A percentile compares a stretch with the other conserved stretches of the same genome.
phyloP scores from a whole-genome alignment of 2,888 invertebrate genomes.

The Scaptomyza parva region DNA sequence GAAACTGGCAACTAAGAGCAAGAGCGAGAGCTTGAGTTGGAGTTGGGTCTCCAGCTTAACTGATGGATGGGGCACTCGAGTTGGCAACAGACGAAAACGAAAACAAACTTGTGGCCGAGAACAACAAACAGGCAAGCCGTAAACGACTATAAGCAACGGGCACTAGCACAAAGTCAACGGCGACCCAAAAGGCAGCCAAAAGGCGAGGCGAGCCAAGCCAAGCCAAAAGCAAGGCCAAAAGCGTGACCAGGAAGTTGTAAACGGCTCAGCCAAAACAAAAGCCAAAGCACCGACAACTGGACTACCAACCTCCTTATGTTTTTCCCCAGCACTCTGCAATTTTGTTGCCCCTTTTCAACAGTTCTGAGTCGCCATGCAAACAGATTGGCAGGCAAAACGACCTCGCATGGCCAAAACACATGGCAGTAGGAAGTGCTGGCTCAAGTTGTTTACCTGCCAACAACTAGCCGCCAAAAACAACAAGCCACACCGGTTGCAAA shows the following conservation, averaged over 20 bases:
- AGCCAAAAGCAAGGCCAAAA: slow-evolving; percentile 60
- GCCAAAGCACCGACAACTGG: slow-evolving; percentile 57
- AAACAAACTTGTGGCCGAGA: slow-evolving; percentile 75
- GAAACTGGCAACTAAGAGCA: slow-evolving; percentile 47
- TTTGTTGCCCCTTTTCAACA: slow-evolving; percentile 10
- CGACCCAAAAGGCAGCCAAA: slow-evolving; percentile 52
- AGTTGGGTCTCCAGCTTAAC: slow-evolving; percentile 11
- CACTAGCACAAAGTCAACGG: slow-evolving; percentile 47
- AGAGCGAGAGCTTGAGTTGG: slow-evolving; percentile 4
- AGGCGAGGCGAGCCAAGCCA: slow-evolving; percentile 47
- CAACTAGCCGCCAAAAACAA: slow-evolving; percentile 39
- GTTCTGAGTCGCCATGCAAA: slow-evolving; percentile 55
- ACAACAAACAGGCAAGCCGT: slow-evolving; percentile 59
- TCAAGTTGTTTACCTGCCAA: slow-evolving; percentile 61
- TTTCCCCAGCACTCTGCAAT: not conserved
- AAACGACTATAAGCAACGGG: slow-evolving; percentile 39
- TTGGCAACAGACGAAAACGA: slow-evolving; percentile 70
- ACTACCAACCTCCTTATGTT: not conserved
- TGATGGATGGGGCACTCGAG: slow-evolving; percentile 66
- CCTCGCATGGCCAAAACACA: slow-evolving; percentile 60
- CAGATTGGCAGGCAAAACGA: slow-evolving; percentile 75
- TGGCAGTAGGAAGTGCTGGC: slow-evolving; percentile 61
- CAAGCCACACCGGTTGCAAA: slow-evolving; percentile 40
- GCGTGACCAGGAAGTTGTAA: slow-evolving; percentile 81
- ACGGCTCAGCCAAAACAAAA: slow-evolving; percentile 67